Percentiles rank a stretch among this genome's conserved stretches.
These are phyloP conservation scores for Pachyramphus minor DNA, from an alignment of 2,113 vertebrate genomes.

Conservation along the genomic window DNA sequence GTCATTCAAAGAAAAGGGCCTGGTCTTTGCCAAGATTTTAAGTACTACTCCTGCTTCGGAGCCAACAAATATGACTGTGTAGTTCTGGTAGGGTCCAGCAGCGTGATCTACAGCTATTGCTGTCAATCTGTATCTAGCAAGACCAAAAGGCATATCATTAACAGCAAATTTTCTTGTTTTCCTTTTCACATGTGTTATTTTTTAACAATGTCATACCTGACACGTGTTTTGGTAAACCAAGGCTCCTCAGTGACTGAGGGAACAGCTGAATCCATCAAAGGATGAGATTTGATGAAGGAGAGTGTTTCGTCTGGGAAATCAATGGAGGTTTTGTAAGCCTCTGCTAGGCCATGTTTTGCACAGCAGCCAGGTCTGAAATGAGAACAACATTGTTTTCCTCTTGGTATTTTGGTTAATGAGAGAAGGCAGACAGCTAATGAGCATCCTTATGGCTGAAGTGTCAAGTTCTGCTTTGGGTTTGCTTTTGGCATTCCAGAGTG, in stretches of 20 bases:
- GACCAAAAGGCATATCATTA: neutral
- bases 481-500: neutral
- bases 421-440: neutral
- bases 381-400: constrained; percentile 66
- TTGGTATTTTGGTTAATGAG: constrained; percentile 25
- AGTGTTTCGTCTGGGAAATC: constrained; percentile 97
- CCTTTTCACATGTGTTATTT: neutral
- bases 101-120: constrained; percentile 88
- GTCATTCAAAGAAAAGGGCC: constrained; percentile 84
- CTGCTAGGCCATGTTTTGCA: constrained; percentile 88
- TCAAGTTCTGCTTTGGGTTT: neutral
- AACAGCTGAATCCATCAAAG: constrained; percentile 93
- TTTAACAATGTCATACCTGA: constrained; percentile 78
- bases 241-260: constrained; percentile 91
- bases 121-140: constrained; percentile 88
- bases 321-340: constrained; percentile 90
- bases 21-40: constrained; percentile 94
- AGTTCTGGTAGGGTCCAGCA: constrained; percentile 91
- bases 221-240: constrained; percentile 97
- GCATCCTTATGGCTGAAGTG: neutral
- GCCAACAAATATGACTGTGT: constrained; percentile 95
- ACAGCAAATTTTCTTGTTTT: neutral
- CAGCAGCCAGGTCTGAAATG: constrained; percentile 91
- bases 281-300: constrained; percentile 97
- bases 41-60: constrained; percentile 92